Conservation (phyloP, 2,888 invertebrate genomes). For the Pristionchus exspectatus region DNA sequence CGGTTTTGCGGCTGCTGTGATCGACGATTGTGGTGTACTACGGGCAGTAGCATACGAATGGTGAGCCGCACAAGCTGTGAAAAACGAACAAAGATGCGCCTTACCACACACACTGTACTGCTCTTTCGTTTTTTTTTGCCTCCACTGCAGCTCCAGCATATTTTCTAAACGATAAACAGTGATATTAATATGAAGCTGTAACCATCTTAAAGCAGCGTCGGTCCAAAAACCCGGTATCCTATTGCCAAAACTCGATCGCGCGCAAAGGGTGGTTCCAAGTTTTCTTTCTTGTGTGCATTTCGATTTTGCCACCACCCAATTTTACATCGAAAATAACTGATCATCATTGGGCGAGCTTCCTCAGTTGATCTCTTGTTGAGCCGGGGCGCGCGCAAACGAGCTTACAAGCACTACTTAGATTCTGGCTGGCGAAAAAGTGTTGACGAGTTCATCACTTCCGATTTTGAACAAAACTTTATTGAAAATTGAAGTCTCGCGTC, state of each 20-base stretch:
- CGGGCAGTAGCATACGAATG: conserved; percentile 6
- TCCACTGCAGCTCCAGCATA: neutral
- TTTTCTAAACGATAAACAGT: neutral
- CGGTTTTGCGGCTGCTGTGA: neutral
- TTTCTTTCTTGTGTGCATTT: too few species aligned
- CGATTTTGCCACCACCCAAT: neutral
- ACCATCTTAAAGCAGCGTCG: too few species aligned
- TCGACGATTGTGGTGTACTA: neutral
- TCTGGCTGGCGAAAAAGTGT: too few species aligned
- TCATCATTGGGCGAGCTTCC: too few species aligned
- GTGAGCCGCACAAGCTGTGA: neutral
- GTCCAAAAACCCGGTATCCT: neutral
- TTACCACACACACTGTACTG: neutral
- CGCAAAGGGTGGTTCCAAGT: too few species aligned
- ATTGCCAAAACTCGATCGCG: neutral
- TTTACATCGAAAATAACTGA: too few species aligned
- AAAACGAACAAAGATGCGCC: neutral
- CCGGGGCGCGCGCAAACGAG: too few species aligned
- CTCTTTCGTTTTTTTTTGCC: neutral
- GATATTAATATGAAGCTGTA: too few species aligned
- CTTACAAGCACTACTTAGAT: too few species aligned
- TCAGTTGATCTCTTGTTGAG: too few species aligned
- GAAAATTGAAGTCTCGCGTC: too few species aligned
- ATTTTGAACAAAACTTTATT: neutral
- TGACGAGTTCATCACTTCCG: neutral